Evolutionary conservation across 2,797 vertebrate species (phyloP), one percentile per base, ranked within the genome.

Genomic region (Sebastes paucispinis): DNA sequence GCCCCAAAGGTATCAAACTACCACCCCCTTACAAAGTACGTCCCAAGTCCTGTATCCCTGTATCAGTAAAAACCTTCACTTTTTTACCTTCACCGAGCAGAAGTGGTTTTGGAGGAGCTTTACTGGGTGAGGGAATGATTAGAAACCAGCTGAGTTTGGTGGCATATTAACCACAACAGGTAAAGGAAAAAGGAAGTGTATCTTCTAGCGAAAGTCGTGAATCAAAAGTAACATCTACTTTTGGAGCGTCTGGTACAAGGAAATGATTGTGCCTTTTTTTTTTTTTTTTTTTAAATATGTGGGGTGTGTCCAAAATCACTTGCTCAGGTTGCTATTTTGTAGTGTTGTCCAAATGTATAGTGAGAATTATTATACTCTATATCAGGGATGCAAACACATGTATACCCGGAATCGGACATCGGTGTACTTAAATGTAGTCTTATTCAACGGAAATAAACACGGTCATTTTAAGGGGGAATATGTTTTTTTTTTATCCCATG

Each of bases 1-100:
- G 47, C 57, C 79, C 82, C 60, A 7, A n/a, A 16, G 24, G 29
- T 83, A 77, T 27, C 73, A 80, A 67, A 76, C 74, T 66, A 66
- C 59, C 39, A 20, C 72, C 73, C 80, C 81, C 25, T 64, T 81
- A 55, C 24, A 52, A 64, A 77, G 60, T 66, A 60, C 13, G 14
- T 60, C 64, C 70, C 58, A 60, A 12, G 27, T 64, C 31, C 24
- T 6, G 12, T 34, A 58, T 43, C 65, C 27, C 57, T 69, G 25
- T 43, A 66, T 66, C 60, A 64, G 8, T 83, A 52, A 73, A 59
- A 84, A 73, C 59, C 39, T 52, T 80, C 43, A 79, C 27, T 65
- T 82, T 47, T 43, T 63, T 82, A 69, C 54, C 20, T 65, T 59
- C 10, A 7, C 10, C 1, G 2, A 66, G 65, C 12, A 50, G 29